phyloP scores from a whole-genome alignment of 2,113 vertebrate genomes.

The Tor tambroides region DNA sequence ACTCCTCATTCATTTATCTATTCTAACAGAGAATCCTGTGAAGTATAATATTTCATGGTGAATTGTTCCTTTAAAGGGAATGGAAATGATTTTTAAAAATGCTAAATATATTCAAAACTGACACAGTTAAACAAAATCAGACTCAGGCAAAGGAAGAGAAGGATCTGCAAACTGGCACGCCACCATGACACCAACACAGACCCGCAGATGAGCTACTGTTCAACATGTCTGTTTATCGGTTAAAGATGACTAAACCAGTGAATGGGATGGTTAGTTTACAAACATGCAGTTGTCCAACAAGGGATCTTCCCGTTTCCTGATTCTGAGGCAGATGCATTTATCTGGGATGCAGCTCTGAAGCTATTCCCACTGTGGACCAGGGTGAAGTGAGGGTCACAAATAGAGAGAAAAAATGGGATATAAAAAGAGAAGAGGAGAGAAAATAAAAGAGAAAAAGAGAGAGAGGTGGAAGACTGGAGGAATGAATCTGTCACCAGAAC shows the following conservation, averaged over 20 bases:
- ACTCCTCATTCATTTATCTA: slow-evolving; percentile 23
- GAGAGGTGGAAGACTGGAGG: not conserved
- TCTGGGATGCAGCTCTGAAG: slow-evolving; percentile 23
- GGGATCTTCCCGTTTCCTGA: not conserved
- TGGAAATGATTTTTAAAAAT: not conserved
- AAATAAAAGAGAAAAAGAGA: not conserved
- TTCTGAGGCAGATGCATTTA: slow-evolving; percentile 18
- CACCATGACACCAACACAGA: slow-evolving; percentile 18
- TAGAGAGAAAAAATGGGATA: not conserved
- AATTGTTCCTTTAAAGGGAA: slow-evolving; percentile 21
- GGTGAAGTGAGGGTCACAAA: slow-evolving; percentile 25
- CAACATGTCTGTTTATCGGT: not conserved
- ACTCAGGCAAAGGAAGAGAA: not conserved
- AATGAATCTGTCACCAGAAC: slow-evolving; percentile 49
- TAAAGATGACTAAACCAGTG: not conserved
- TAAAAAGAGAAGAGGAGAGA: not conserved
- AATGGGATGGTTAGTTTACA: not conserved
- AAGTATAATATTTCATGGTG: slow-evolving; percentile 26
- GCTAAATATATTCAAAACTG: not conserved
- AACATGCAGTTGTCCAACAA: not conserved
- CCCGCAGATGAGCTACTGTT: not conserved
- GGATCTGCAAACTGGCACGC: not conserved
- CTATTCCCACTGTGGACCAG: not conserved
- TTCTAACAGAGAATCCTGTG: slow-evolving; percentile 23
- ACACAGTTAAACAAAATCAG: not conserved